Conservation (phyloP, 2,113 vertebrate genomes). For the Melanocharis versteri region DNA sequence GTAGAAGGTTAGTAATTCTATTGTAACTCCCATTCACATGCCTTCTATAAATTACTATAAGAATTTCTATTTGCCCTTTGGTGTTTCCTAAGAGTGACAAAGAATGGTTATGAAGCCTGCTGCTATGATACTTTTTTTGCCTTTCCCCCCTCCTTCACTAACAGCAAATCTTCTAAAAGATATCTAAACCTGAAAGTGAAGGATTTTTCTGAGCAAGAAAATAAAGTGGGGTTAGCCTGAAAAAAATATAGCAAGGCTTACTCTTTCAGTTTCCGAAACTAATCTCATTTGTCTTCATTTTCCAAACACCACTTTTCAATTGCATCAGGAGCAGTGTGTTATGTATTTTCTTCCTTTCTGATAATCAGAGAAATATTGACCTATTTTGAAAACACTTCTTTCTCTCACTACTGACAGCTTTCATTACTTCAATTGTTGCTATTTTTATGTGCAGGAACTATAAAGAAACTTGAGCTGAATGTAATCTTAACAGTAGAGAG, state of each 20-base stretch:
- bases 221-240: background rate
- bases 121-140: background rate
- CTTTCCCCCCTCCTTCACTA: background rate
- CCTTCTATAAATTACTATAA: background rate
- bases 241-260: background rate
- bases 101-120: background rate
- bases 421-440: background rate
- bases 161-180: background rate
- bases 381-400: background rate
- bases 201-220: background rate
- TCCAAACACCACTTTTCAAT: background rate
- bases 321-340: background rate
- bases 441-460: background rate
- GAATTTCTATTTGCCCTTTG: background rate
- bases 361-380: background rate
- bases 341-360: background rate
- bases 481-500: background rate
- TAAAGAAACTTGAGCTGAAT: background rate
- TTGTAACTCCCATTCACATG: background rate
- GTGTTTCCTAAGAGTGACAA: background rate
- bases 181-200: background rate
- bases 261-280: background rate
- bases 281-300: conserved; percentile 13
- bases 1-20: background rate
- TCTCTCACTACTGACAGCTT: background rate